Conservation (phyloP, 2,113 vertebrate genomes). For the Passer montanus region DNA sequence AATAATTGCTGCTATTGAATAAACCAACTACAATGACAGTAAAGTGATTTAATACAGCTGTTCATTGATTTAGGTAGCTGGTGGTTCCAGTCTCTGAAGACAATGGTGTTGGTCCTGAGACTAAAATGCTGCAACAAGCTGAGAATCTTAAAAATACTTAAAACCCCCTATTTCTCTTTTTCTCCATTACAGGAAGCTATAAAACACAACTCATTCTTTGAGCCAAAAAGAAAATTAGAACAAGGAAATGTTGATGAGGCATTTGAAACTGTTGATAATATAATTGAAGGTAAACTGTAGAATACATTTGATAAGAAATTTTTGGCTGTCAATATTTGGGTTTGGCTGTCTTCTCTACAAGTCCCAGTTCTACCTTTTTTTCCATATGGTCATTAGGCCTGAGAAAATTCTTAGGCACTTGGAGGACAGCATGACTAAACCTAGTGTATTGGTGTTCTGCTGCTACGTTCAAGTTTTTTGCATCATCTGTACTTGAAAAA, state of each 20-base stretch:
- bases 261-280: conserved; percentile 71
- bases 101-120: background rate
- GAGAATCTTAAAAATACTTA: background rate
- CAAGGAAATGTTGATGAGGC: conserved; percentile 72
- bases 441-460: background rate
- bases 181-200: conserved; percentile 71
- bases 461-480: background rate
- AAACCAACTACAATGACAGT: background rate
- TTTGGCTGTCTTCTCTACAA: background rate
- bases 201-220: conserved; percentile 71
- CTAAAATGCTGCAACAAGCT: background rate
- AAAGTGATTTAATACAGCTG: background rate
- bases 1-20: background rate
- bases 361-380: background rate
- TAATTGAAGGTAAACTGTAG: conserved; percentile 73
- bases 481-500: background rate
- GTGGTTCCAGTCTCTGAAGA: background rate
- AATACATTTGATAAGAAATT: background rate
- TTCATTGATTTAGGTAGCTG: background rate
- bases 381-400: background rate
- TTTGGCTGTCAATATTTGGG: background rate
- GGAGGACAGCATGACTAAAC: background rate
- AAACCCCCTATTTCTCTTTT: background rate
- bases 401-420: background rate
- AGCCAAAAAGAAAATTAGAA: conserved; percentile 68